Evolutionary conservation across 2,113 vertebrate species (phyloP), one percentile per base, ranked within the genome.

Genomic region (Holacanthus passer): DNA sequence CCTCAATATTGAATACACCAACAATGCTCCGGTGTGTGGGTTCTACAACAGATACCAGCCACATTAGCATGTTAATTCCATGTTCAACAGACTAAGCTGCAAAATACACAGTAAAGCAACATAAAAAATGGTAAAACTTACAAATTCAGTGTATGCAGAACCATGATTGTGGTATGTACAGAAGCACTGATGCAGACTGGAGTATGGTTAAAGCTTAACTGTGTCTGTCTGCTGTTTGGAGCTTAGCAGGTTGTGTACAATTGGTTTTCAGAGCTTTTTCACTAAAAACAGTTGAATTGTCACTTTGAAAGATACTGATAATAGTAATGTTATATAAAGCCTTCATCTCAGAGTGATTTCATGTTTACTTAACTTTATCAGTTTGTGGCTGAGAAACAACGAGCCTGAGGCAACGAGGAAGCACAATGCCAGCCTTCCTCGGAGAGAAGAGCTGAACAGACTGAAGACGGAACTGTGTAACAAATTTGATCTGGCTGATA

Each of bases 321-420:
- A 5, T 20, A 7, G 22, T 71, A 8, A n/a, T 31, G 4, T 31
- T 32, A 22, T 31, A 16, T 17, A 58, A 58, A 14, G 11, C 11
- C 12, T 62, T 62, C 37, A 16, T 41, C 7, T 35, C 10, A 16
- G 24, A 56, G 5, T 48, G 35, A 1, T 68, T 50, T 60, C 5
- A 24, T 41, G 1, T 64, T 58, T 7, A 32, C 27, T 62, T 50
- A 8, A 68, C 20, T 64, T 58, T 48, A 16, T 17, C 73, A 99
- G 98, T 83, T 93, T 95, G 56, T 99, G 98, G 98, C 87, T 99
- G 87, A 95, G 94, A 82, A 95, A 91, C 74, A 97, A 97, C 19
- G 96, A 95, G 76, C 77, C 94, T 2, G 92, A 91, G 70, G 98
- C 98, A 4, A 64, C 90, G 4, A 95, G 95, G 91, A 99, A 96